Base-by-base conservation (phyloP, 2,888 invertebrate genomes). In the Nymphalis polychloros region DNA sequence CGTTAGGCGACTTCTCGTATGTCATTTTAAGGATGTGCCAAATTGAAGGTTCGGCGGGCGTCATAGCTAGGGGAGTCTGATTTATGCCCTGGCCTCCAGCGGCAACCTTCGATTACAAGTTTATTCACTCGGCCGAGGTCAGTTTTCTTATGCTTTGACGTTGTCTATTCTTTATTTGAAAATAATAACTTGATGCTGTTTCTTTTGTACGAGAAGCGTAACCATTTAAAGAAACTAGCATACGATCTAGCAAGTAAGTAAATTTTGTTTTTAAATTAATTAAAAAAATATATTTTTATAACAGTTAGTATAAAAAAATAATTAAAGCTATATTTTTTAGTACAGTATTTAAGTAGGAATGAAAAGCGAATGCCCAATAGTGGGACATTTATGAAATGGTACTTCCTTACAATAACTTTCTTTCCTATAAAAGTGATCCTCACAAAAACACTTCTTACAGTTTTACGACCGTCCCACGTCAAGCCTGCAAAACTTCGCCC, bases 21-120 rank as follows among this genome's bases (percentile, higher is more conserved):
- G 92, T 92, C 92, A 92, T 92, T 92, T 92, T 92, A 92, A 92
- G 92, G 92, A 92, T 92, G 92, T 91, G 88, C 91, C 90, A 92
- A 92, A 92, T 92, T 92, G 92, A 92, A 92, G 92, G 90, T 89
- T 91, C 87, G 84, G 77, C 83, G 84, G 84, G 87, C 88, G 87
- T 86, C 86, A 87, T 86, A 85, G 87, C 86, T 87, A 86, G 90
- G 90, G 89, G 88, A 85, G 88, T 76, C 90, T 92, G 92, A 92
- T 92, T 92, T 92, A 92, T 92, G 87, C 88, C 79, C 77, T 81
- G 84, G 83, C 77, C 75, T 77, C 73, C 83, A 80, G 81, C 77
- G 77, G 78, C 81, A 67, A 79, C 78, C 81, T 86, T 84, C 86
- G 85, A 88, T 89, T 86, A 88, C 83, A 87, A 85, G 84, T 90